Base-by-base conservation (phyloP, 2,797 vertebrate genomes). In the Pseudochirops cupreus region DNA sequence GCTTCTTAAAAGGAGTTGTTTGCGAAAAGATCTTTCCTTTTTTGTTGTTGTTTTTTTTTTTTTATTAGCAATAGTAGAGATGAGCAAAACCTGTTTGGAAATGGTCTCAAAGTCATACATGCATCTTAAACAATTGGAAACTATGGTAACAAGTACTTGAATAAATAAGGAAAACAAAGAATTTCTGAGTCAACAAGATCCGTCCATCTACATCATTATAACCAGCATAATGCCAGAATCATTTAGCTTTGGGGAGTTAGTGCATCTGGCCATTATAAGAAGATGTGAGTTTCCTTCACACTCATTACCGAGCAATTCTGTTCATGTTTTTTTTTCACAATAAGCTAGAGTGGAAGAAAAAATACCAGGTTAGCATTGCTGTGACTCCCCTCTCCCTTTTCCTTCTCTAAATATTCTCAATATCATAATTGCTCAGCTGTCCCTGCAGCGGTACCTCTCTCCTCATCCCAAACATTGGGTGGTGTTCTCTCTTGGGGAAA, bases 391-490 rank as follows among this genome's bases (percentile, higher is more conserved):
- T 39, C 26, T 62, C 54, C 31, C 5, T 96, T 39, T 57, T 55
- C 56, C 93, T 52, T 91, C 95, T 93, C 92, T 31, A 91, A 90
- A 95, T 50, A n/a, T 10, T 96, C 95, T 95, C 96, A 98, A 95
- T n/a, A 96, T 95, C 14, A 95, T 31, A 74, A 95, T 93, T 95
- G 93, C 96, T 96, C 91, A 92, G 92, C 46, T 92, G 95, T 90
- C 90, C 67, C 91, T 97, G 97, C 93, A 95, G 91, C 55, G 90
- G 62, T 87, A 89, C 93, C 93, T 56, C 94, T 46, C 4, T 95
- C 94, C 94, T 96, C 94, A 97, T 97, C 95, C 96, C 96, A 97
- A 98, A 97, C 0, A 1, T 39, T 13, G 53, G 9, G 39, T 97
- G 67, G 93, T 96, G 54, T 94, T 53, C 95, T 92, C 54, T 97